These are phyloP conservation scores for Peromyscus californicus DNA, from an alignment of 2,113 vertebrate species.

Conservation along the genomic window DNA sequence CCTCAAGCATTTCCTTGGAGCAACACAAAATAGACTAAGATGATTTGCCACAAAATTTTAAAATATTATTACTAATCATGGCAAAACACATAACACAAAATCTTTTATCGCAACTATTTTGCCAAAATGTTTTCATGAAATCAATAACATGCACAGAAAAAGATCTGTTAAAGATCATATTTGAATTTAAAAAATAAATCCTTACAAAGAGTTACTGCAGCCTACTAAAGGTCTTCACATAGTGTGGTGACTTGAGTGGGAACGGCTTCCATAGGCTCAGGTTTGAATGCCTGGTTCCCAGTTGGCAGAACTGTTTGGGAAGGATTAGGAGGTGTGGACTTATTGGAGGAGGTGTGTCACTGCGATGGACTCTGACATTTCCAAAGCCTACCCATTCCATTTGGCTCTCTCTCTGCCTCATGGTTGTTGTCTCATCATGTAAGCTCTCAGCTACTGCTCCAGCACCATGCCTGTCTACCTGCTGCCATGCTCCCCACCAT, in stretches of 20 bases:
- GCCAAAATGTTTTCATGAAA: constrained; percentile 7
- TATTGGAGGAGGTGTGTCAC: neutral
- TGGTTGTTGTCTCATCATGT: neutral
- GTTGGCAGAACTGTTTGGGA: neutral
- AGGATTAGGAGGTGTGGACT: neutral
- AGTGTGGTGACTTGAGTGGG: neutral
- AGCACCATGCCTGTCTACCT: neutral
- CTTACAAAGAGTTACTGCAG: neutral
- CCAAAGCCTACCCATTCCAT: neutral
- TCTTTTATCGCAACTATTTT: neutral
- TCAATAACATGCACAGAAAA: constrained; percentile 24
- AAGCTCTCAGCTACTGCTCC: neutral
- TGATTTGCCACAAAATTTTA: neutral
- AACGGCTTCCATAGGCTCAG: neutral
- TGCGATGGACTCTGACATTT: neutral
- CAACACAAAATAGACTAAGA: neutral
- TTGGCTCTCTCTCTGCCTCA: neutral
- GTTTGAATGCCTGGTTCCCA: neutral
- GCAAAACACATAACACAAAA: neutral
- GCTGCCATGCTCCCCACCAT: neutral
- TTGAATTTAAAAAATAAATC: neutral
- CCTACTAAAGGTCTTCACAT: neutral
- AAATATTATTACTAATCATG: too few species aligned
- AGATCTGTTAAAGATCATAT: neutral
- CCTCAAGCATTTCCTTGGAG: neutral